These are phyloP conservation scores for Pogonocichla stellata DNA, from an alignment of 2,113 vertebrate species.

Conservation along the genomic window DNA sequence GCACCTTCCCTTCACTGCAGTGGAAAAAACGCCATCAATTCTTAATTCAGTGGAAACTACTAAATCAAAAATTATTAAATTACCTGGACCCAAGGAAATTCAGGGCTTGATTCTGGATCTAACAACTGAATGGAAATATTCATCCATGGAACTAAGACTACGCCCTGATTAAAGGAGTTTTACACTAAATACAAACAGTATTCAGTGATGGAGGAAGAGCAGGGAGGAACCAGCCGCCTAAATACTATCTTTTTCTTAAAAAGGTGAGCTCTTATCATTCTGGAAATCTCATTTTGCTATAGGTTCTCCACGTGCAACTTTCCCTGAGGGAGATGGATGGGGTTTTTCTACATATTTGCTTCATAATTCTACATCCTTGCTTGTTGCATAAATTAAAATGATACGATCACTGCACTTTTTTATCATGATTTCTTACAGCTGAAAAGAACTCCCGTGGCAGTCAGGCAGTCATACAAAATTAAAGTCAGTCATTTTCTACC, in stretches of 20 bases:
- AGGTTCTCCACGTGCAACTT: neutral
- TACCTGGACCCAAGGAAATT: neutral
- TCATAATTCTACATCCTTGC: neutral
- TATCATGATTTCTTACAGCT: neutral
- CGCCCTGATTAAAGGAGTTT: neutral
- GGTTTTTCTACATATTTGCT: neutral
- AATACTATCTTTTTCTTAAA: neutral
- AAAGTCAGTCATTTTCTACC: neutral
- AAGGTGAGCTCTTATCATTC: neutral
- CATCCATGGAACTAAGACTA: neutral
- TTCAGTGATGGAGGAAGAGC: neutral
- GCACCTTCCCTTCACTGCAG: neutral
- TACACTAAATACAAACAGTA: neutral
- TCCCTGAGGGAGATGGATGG: neutral
- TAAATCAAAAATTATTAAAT: neutral
- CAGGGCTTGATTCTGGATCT: neutral
- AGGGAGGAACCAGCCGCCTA: neutral
- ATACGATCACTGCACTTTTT: neutral
- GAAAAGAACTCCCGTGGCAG: neutral
- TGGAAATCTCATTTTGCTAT: neutral
- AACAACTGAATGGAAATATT: neutral
- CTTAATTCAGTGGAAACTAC: neutral
- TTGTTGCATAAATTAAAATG: neutral
- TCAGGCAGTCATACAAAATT: neutral
- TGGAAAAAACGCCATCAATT: neutral